Conservation (phyloP, 1,140 invertebrate genomes). For the Melitaea cinxia region DNA sequence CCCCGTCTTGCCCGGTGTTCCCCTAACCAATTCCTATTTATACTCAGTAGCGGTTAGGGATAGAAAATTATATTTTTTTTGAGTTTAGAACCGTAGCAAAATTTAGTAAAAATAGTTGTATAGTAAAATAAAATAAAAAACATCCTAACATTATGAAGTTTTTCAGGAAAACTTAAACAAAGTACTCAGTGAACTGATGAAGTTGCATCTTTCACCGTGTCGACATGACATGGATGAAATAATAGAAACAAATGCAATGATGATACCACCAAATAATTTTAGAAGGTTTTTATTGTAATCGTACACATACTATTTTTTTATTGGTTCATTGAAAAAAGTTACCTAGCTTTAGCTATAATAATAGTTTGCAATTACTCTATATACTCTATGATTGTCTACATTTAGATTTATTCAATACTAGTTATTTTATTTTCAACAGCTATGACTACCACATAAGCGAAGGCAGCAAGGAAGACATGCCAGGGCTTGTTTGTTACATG, state of each 20-base stretch:
- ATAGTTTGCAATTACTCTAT: too few relatives aligned
- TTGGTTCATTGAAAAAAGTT: too few relatives aligned
- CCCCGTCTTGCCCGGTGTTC: too few relatives aligned
- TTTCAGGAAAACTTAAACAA: slow-evolving; percentile 63
- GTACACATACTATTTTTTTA: background rate
- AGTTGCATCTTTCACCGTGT: slow-evolving; percentile 62
- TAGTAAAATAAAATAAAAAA: too few relatives aligned
- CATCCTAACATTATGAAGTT: background rate
- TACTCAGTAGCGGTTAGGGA: too few relatives aligned
- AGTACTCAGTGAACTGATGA: slow-evolving; percentile 58
- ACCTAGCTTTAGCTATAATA: too few relatives aligned
- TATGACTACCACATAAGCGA: slow-evolving; percentile 81
- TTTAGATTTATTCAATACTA: background rate
- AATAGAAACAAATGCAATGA: slow-evolving; percentile 60
- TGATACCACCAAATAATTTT: slow-evolving; percentile 65
- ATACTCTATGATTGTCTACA: background rate
- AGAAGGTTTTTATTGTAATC: slow-evolving; percentile 43
- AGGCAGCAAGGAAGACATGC: slow-evolving; percentile 71
- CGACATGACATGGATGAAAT: slow-evolving; percentile 66
- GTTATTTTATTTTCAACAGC: slow-evolving; percentile 46
- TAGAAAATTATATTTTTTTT: too few relatives aligned
- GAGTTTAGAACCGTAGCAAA: too few relatives aligned
- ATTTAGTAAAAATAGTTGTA: too few relatives aligned
- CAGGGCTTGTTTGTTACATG: slow-evolving; percentile 79
- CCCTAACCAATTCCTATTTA: too few relatives aligned